Conservation (phyloP, 2,113 vertebrate genomes). For the Gymnogyps californianus region DNA sequence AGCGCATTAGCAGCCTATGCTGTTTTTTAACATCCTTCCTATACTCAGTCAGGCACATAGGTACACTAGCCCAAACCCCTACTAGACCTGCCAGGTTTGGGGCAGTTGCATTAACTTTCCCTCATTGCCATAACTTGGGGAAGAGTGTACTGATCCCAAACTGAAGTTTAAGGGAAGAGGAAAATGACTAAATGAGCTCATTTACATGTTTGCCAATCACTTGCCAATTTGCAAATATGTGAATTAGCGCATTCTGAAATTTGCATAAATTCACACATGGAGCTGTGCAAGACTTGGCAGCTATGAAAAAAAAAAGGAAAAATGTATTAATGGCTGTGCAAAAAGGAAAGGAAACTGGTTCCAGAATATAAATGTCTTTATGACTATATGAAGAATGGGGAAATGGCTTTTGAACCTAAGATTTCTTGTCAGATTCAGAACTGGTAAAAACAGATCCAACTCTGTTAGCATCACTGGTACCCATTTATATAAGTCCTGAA, state of each 20-base stretch:
- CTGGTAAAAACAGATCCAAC: background rate
- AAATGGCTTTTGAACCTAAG: background rate
- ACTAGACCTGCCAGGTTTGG: background rate
- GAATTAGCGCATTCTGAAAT: slow-evolving; percentile 51
- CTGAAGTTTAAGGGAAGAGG: background rate
- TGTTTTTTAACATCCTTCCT: background rate
- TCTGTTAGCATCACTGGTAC: background rate
- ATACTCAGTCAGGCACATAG: rapidly evolving
- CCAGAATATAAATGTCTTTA: background rate
- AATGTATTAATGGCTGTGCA: slow-evolving; percentile 23
- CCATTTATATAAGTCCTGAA: background rate
- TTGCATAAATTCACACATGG: slow-evolving; percentile 59
- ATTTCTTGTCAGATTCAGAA: background rate
- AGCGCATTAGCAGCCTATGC: background rate
- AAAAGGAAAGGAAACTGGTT: background rate
- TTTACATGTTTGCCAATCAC: slow-evolving; percentile 53
- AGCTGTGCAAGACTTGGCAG: slow-evolving; percentile 52
- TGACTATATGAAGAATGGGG: background rate
- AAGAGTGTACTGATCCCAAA: background rate
- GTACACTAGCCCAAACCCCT: background rate
- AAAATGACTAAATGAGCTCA: slow-evolving; percentile 14
- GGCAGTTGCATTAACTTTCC: background rate
- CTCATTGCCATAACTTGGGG: background rate
- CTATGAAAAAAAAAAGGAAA: background rate
- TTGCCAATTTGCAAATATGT: slow-evolving; percentile 63